Conservation (phyloP, 2,797 vertebrate species). For the Sebastes nivosus region DNA sequence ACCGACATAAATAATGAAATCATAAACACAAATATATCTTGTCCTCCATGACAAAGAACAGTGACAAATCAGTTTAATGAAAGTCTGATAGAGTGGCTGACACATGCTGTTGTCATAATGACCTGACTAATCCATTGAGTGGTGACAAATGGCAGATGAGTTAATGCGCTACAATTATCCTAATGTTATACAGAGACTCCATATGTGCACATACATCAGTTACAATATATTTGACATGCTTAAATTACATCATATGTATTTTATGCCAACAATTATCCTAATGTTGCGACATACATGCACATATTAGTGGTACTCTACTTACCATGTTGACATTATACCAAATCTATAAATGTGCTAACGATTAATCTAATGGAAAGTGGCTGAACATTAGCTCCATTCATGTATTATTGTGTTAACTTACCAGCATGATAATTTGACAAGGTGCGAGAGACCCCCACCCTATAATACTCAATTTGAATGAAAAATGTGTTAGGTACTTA, state of each 20-base stretch:
- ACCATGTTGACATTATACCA: not conserved
- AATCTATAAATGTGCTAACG: constrained; percentile 10
- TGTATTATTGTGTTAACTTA: constrained; percentile 8
- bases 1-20: constrained; percentile 37
- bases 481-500: not conserved
- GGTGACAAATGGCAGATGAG: constrained; percentile 54
- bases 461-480: not conserved
- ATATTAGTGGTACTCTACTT: not conserved
- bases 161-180: constrained; percentile 50
- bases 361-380: constrained; percentile 16
- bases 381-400: not conserved
- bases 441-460: not conserved
- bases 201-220: constrained; percentile 19
- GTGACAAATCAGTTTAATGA: constrained; percentile 55
- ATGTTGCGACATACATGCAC: constrained; percentile 1
- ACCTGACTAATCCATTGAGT: constrained; percentile 47
- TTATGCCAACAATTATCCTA: constrained; percentile 23
- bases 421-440: not conserved
- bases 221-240: constrained; percentile 1
- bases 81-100: constrained; percentile 47
- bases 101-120: constrained; percentile 54
- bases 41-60: constrained; percentile 32
- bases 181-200: constrained; percentile 12
- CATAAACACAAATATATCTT: constrained; percentile 41
- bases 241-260: constrained; percentile 21